phyloP scores from a whole-genome alignment of 1,140 invertebrate genomes.

The Scaptomyza montana region DNA sequence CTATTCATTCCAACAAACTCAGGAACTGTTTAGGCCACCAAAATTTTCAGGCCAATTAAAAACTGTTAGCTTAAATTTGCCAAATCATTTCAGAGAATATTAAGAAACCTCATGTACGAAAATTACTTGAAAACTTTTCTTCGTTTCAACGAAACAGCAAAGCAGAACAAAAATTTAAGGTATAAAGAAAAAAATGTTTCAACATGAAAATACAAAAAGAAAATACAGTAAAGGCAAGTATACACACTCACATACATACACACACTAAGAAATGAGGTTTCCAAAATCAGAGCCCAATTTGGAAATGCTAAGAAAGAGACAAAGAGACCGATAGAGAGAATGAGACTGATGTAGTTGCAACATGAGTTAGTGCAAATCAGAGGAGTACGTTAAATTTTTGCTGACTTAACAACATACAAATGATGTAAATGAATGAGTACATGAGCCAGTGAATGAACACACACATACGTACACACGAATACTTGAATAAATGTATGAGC shows the following conservation, averaged over 20 bases:
- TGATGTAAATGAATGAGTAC: conserved; percentile 81
- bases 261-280: conserved; percentile 38
- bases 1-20: not conserved
- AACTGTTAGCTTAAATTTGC: conserved; percentile 57
- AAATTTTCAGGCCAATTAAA: conserved; percentile 54
- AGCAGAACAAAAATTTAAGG: not conserved
- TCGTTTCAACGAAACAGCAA: not conserved
- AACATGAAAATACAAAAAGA: conserved; percentile 45
- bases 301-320: conserved; percentile 6
- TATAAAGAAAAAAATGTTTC: conserved; percentile 24
- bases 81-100: conserved; percentile 72
- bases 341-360: conserved; percentile 28
- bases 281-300: conserved; percentile 63
- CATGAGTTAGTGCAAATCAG: conserved; percentile 70
- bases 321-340: not conserved
- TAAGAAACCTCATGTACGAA: conserved; percentile 56
- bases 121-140: conserved; percentile 48
- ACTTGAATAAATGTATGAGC: conserved; percentile 77
- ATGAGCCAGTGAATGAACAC: conserved; percentile 62
- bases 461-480: conserved; percentile 8
- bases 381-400: conserved; percentile 73
- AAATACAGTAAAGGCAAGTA: conserved; percentile 29
- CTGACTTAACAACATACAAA: conserved; percentile 81
- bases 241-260: not conserved
- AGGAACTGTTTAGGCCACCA: conserved; percentile 3